These are phyloP conservation scores for Philereme transversata DNA, from an alignment of 2,888 invertebrate genomes.

Conservation along the genomic window DNA sequence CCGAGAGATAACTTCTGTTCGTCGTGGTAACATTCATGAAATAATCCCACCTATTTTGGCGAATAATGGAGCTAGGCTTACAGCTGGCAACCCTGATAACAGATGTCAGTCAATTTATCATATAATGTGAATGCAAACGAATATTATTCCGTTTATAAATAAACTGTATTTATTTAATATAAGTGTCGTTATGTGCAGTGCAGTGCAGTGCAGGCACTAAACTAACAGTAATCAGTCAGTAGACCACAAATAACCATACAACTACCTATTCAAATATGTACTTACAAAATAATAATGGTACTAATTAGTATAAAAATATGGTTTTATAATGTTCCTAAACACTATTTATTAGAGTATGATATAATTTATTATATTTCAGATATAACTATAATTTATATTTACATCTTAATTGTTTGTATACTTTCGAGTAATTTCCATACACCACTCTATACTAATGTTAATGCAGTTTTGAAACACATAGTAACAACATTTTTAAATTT, in stretches of 20 bases:
- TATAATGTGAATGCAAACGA: too few species aligned
- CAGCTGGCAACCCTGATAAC: neutral
- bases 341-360: neutral
- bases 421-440: neutral
- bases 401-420: neutral
- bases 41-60: neutral
- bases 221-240: slow-evolving; percentile 38
- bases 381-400: neutral
- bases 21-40: too few species aligned
- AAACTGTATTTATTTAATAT: slow-evolving; percentile 13
- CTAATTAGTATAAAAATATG: slow-evolving; percentile 56
- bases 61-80: neutral
- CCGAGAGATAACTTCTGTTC: too few species aligned
- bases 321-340: slow-evolving; percentile 37
- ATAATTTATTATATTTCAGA: slow-evolving; percentile 3
- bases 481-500: too few species aligned
- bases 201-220: slow-evolving; percentile 13
- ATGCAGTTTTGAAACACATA: neutral
- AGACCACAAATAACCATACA: slow-evolving; percentile 31
- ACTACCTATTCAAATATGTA: slow-evolving; percentile 10
- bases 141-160: neutral
- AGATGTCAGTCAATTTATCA: too few species aligned
- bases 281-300: slow-evolving; percentile 27
- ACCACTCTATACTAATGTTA: neutral
- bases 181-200: slow-evolving; percentile 3